Percentiles rank a stretch among this genome's conserved stretches.
Evolutionary conservation across 2,888 invertebrate genomes (phyloP).

Genomic region (Athalia rosae): DNA sequence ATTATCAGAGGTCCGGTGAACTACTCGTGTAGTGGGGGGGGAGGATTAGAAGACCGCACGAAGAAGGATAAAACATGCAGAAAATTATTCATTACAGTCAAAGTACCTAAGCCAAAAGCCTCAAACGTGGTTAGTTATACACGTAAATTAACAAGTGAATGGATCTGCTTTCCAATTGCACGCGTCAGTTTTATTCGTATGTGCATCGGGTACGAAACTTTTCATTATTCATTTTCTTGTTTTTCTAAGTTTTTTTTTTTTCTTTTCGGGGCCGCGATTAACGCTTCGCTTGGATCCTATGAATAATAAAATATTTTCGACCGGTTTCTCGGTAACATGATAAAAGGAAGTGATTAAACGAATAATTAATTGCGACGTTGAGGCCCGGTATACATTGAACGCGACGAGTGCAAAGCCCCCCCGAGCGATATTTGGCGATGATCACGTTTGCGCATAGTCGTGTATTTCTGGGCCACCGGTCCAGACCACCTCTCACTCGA

Average conservation of each 20-base stretch:
- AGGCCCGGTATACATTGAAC: background rate
- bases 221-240: background rate
- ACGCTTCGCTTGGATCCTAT: no score
- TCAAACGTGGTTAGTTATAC: background rate
- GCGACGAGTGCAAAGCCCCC: background rate
- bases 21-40: slow-evolving; percentile 1
- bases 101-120: slow-evolving; percentile 18
- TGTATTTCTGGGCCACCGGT: slow-evolving; percentile 32
- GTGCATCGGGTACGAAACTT: slow-evolving; percentile 6
- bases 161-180: slow-evolving; percentile 41
- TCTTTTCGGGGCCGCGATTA: no score
- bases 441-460: background rate
- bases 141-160: slow-evolving; percentile 24
- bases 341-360: background rate
- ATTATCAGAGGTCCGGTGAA: slow-evolving; percentile 16
- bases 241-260: no score
- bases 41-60: slow-evolving; percentile 9
- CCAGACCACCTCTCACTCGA: slow-evolving; percentile 30
- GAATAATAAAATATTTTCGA: background rate
- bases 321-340: background rate
- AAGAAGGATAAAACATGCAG: slow-evolving; percentile 2
- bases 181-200: slow-evolving; percentile 29
- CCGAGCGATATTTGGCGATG: slow-evolving; percentile 17
- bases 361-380: slow-evolving; percentile 15
- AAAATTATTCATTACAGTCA: slow-evolving; percentile 15